These are phyloP conservation scores for Drosophila sulfurigaster DNA, from an alignment of 1,140 invertebrate species.

Conservation along the genomic window DNA sequence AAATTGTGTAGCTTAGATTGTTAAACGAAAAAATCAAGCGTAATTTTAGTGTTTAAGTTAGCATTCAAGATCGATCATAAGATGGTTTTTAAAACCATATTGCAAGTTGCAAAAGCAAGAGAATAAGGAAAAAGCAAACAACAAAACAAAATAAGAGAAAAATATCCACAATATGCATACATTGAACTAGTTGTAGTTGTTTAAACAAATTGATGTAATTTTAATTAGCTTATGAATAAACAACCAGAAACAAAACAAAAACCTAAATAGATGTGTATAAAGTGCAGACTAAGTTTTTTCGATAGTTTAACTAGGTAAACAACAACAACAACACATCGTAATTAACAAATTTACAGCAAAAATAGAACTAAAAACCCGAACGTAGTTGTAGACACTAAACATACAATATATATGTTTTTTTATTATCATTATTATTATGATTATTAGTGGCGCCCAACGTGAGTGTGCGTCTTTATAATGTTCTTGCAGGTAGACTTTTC, in stretches of 20 bases:
- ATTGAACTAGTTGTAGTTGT: conserved; percentile 76
- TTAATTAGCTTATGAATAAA: conserved; percentile 52
- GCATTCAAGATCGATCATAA: conserved; percentile 46
- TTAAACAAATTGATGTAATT: conserved; percentile 69
- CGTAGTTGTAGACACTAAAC: conserved; percentile 43
- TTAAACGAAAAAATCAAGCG: conserved; percentile 75
- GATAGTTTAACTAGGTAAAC: conserved; percentile 52
- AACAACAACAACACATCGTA: conserved; percentile 46
- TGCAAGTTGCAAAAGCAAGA: conserved; percentile 32
- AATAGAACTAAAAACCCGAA: conserved; percentile 41
- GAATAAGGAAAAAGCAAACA: conserved; percentile 4
- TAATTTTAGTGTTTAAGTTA: conserved; percentile 67
- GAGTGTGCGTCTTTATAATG: conserved; percentile 14
- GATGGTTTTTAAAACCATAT: conserved; percentile 73
- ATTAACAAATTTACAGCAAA: conserved; percentile 69
- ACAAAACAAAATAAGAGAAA: conserved; percentile 31
- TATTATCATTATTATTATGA: conserved; percentile 11
- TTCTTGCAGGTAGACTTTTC: conserved; percentile 29
- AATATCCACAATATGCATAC: conserved; percentile 58
- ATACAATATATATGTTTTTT: conserved; percentile 45
- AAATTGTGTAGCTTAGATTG: conserved; percentile 79
- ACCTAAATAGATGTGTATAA: conserved; percentile 39
- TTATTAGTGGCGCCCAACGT: conserved; percentile 2
- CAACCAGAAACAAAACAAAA: conserved; percentile 34
- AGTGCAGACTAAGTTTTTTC: conserved; percentile 47